These are phyloP conservation scores for western clawed frog (Xenopus tropicalis) DNA, from an alignment of 2,113 vertebrate species.

Conservation along the genomic window DNA sequence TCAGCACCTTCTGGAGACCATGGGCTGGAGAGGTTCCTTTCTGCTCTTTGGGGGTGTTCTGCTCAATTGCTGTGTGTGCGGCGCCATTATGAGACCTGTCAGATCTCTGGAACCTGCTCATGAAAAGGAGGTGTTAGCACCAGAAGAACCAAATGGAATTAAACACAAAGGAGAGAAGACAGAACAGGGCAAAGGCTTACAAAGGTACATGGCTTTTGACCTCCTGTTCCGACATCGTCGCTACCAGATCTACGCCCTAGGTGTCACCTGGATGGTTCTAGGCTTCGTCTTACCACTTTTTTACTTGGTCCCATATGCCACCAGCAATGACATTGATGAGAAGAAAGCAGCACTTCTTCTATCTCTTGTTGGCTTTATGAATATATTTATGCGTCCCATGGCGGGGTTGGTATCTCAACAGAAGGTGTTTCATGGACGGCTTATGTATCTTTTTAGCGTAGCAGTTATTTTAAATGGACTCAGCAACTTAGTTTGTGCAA, in stretches of 20 bases:
- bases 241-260: slow-evolving; percentile 71
- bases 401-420: slow-evolving; percentile 71
- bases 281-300: slow-evolving; percentile 79
- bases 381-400: slow-evolving; percentile 80
- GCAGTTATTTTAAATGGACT: slow-evolving; percentile 77
- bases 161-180: slow-evolving; percentile 14
- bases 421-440: slow-evolving; percentile 64
- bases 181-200: slow-evolving; percentile 47
- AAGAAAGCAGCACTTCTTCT: slow-evolving; percentile 76
- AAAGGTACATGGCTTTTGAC: slow-evolving; percentile 85
- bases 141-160: slow-evolving; percentile 46
- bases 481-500: slow-evolving; percentile 79
- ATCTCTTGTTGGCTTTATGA: slow-evolving; percentile 79
- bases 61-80: slow-evolving; percentile 85
- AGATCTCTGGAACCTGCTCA: slow-evolving; percentile 22
- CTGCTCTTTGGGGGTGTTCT: slow-evolving; percentile 81
- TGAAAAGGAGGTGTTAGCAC: slow-evolving; percentile 18
- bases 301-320: slow-evolving; percentile 87
- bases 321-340: slow-evolving; percentile 65
- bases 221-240: slow-evolving; percentile 71
- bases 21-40: slow-evolving; percentile 91
- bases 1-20: slow-evolving; percentile 73
- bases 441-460: slow-evolving; percentile 74
- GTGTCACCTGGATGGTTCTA: slow-evolving; percentile 81
- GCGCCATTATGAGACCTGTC: slow-evolving; percentile 86